Evolutionary conservation across 1,140 invertebrate species (phyloP).

Genomic region (Sarcophaga peregrina): DNA sequence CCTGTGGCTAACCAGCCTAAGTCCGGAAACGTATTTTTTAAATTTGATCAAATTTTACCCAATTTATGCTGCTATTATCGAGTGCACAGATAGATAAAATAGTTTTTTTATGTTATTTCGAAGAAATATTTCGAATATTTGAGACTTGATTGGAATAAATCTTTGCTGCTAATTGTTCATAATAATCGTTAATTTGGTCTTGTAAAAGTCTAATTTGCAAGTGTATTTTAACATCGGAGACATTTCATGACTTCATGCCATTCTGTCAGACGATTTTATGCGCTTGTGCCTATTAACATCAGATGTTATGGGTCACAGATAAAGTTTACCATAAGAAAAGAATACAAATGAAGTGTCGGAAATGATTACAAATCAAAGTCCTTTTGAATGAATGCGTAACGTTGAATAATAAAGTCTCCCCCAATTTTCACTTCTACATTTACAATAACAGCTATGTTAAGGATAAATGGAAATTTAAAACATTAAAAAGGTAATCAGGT

Average conservation of each 20-base stretch:
- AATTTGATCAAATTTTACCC: no score
- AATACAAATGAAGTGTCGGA: constrained; percentile 40
- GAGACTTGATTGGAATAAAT: no score
- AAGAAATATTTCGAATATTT: no score
- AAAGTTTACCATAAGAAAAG: constrained; percentile 19
- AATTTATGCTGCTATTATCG: no score
- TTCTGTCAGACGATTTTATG: neutral
- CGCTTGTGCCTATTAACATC: neutral
- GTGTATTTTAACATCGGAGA: neutral
- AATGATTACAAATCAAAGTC: constrained; percentile 41
- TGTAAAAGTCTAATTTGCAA: no score
- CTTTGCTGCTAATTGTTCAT: no score
- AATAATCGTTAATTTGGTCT: no score
- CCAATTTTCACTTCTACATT: neutral
- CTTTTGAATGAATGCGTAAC: constrained; percentile 35
- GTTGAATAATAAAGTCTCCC: neutral
- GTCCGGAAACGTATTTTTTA: no score
- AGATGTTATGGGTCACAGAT: constrained; percentile 38
- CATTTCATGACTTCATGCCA: neutral
- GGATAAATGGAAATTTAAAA: constrained; percentile 13
- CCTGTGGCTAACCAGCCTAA: no score
- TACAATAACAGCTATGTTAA: neutral
- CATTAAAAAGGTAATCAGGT: constrained; percentile 41
- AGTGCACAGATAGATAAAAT: no score
- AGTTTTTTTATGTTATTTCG: no score